Evolutionary conservation across 1,140 invertebrate species (phyloP), one percentile per base, ranked within the genome.

Genomic region (Trachelipus rathkii): DNA sequence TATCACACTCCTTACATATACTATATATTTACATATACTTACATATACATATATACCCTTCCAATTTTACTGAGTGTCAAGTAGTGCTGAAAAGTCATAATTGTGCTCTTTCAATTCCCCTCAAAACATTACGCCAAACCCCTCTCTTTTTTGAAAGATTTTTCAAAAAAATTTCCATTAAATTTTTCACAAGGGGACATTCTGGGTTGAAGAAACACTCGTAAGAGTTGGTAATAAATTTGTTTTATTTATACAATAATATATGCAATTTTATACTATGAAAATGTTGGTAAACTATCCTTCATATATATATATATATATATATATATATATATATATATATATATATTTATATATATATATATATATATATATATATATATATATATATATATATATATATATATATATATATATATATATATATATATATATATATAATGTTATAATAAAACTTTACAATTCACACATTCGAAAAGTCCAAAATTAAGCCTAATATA

Each of bases 331-430:
- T 33, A 6, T 33, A 33, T 33, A 33, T 33, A 33, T 33, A 33
- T 70, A 15, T 68, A 68, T 68, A 15, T 68, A 68, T 68, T 11
- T 68, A 68, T 68, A 68, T 68, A 68, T 68, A 68, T 68, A 68
- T 68, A 68, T 68, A 68, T 68, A 68, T 68, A 68, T 68, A 68
- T 68, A 68, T 19, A 19, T 68, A 68, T 68, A 68, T 19, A 68
- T 68, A 68, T 68, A 68, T 68, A 68, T 68, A 68, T 68, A 68
- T 68, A 68, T 68, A 68, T 68, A 68, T 68, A 68, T 68, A 19
- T 68, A 68, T 68, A 68, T 68, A 68, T 68, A 68, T 68, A 70
- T 70, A 70, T 33, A 21, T 70, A 70, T 13, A 70, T 70, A 70
- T 70, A 33, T 70, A 44, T 19, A 44, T n/a, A n/a, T n/a, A n/a